Base-by-base conservation (phyloP, 2,113 vertebrate species). In the Condylura cristata region DNA sequence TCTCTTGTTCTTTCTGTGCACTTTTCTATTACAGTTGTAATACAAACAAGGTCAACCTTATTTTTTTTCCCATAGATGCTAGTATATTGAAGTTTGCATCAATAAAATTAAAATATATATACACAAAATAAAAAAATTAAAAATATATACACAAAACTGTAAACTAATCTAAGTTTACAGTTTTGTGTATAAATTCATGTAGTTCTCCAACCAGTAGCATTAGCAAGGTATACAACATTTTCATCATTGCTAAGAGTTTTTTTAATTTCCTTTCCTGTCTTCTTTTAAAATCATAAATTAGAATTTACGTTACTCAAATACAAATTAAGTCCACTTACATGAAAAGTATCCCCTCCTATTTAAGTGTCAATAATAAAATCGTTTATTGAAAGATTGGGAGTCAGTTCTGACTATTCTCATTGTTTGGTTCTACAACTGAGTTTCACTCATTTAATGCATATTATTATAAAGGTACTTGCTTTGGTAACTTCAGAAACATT, bases 331-430 rank as follows among this genome's bases (percentile, higher is more conserved):
- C 34, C 11, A 32, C 1, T 63, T 80, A 12, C 70, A 13, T 30
- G 0, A 34, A 4, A 8, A 3, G 2, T 6, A 3, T 8, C 4
- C 6, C 72, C 1, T 41, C 46, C 7, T 3, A 0, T 58, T 75
- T 32, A 30, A 60, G 5, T 68, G 32, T 80, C 30, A 72, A 8
- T 28, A 30, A 34, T 34, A 32, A 53, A 26, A 12, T 58, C 74
- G 26, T 80, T 79, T 86, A 37, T 34, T 84, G n/a, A 80, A 51
- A 65, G 8, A 41, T 66, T 41, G 37, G 5, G 28, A 88, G 8
- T 85, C 44, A 71, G 10, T 37, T 58, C 4, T 66, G 17, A 30
- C 65, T 58, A 39, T 44, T 3, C 12, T 81, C 5, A n/a, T 75
- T 48, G 5, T 44, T 80, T 65, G 22, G n/a, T 26, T 86, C 20